Evolutionary conservation across 2,797 vertebrate species (phyloP).

Genomic region (Balearica regulorum): DNA sequence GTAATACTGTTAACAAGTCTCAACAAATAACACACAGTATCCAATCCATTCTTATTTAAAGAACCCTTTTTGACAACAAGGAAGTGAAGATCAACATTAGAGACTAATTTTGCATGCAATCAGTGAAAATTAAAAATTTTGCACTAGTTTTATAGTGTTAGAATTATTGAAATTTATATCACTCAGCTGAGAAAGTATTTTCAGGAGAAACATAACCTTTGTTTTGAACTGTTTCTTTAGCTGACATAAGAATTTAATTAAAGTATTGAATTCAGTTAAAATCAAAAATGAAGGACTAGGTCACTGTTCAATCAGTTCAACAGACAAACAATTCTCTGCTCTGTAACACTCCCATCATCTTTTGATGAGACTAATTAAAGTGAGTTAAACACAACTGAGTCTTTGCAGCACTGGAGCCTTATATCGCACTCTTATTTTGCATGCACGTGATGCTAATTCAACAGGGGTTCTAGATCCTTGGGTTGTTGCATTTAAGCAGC

Average conservation of each 20-base stretch:
- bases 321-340: neutral
- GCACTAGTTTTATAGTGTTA: neutral
- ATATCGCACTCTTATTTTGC: neutral
- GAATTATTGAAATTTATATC: neutral
- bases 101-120: neutral
- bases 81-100: neutral
- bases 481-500: neutral
- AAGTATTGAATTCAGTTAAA: neutral
- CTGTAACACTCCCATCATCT: neutral
- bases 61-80: neutral
- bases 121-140: neutral
- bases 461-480: neutral
- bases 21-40: neutral
- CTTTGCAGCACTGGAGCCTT: neutral
- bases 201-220: neutral
- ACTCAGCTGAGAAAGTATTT: neutral
- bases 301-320: neutral
- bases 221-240: neutral
- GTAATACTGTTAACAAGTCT: neutral
- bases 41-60: neutral
- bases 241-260: neutral
- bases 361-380: neutral
- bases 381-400: neutral
- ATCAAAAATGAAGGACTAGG: neutral
- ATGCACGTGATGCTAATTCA: neutral